Conservation (phyloP, 1,140 invertebrate species). For the Atta colombica region DNA sequence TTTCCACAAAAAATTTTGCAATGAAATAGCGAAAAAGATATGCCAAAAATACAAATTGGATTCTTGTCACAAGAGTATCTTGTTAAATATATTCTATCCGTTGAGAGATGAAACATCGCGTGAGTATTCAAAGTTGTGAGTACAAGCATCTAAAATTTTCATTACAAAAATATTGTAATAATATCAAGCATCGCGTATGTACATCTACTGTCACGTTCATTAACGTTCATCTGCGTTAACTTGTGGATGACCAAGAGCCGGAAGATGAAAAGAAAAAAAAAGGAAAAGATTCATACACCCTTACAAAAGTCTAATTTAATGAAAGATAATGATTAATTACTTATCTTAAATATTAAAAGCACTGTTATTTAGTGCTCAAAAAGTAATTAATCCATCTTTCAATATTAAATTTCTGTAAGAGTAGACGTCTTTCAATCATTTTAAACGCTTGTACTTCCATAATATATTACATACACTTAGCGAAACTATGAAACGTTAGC, state of each 20-base stretch:
- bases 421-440: constrained; percentile 20
- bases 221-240: constrained; percentile 17
- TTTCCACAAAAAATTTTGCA: constrained; percentile 23
- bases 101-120: constrained; percentile 26
- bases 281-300: too few relatives aligned
- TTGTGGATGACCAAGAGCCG: constrained; percentile 14
- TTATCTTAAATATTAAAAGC: too few relatives aligned
- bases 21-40: constrained; percentile 4
- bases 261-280: neutral
- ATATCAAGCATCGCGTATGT: constrained; percentile 29
- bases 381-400: too few relatives aligned
- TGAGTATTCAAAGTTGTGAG: constrained; percentile 50
- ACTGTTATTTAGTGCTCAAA: too few relatives aligned
- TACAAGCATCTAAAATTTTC: constrained; percentile 54
- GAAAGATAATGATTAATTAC: too few relatives aligned
- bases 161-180: constrained; percentile 43
- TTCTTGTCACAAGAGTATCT: constrained; percentile 14
- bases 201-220: constrained; percentile 33
- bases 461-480: constrained; percentile 48
- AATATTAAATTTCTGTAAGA: too few relatives aligned
- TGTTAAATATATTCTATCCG: neutral
- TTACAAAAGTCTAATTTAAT: too few relatives aligned
- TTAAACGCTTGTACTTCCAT: constrained; percentile 58
- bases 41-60: constrained; percentile 1
- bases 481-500: constrained; percentile 49